phyloP scores from a whole-genome alignment of 2,888 invertebrate species.

The Pollenia griseotomentosa region DNA sequence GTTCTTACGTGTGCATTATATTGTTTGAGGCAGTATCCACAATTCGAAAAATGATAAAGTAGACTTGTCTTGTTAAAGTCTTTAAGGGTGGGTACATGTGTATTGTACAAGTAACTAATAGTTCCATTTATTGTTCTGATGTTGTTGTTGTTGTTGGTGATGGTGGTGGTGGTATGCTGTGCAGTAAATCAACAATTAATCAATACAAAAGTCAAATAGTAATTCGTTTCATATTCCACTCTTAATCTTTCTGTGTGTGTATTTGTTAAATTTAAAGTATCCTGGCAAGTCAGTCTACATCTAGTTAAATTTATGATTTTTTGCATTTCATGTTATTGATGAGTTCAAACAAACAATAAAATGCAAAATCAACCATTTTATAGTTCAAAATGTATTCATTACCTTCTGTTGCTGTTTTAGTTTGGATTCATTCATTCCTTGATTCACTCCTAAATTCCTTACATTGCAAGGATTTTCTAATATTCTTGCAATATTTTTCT shows the following conservation, averaged over 20 bases:
- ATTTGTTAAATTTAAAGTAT: constrained; percentile 17
- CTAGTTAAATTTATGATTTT: constrained; percentile 58
- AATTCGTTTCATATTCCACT: constrained; percentile 61
- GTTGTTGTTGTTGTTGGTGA: neutral
- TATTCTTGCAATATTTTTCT: constrained; percentile 36
- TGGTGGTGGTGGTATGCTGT: constrained; percentile 19
- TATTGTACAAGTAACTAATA: constrained; percentile 7
- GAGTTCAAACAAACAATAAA: constrained; percentile 38
- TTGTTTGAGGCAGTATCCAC: constrained; percentile 37
- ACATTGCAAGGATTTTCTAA: constrained; percentile 34
- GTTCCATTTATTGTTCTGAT: neutral
- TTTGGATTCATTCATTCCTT: neutral
- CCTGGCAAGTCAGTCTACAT: constrained; percentile 9
- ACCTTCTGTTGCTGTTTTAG: constrained; percentile 29
- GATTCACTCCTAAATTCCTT: constrained; percentile 15
- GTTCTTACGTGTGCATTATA: constrained; percentile 16
- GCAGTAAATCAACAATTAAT: constrained; percentile 72
- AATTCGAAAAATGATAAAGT: constrained; percentile 66
- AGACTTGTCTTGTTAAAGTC: constrained; percentile 40
- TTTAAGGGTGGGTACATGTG: constrained; percentile 58
- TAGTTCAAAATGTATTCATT: neutral
- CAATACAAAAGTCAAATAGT: constrained; percentile 68
- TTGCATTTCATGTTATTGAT: constrained; percentile 55
- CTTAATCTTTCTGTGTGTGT: constrained; percentile 22
- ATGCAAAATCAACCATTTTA: constrained; percentile 27